phyloP scores from a whole-genome alignment of 1,140 invertebrate genomes.

The Drosophila melanica region DNA sequence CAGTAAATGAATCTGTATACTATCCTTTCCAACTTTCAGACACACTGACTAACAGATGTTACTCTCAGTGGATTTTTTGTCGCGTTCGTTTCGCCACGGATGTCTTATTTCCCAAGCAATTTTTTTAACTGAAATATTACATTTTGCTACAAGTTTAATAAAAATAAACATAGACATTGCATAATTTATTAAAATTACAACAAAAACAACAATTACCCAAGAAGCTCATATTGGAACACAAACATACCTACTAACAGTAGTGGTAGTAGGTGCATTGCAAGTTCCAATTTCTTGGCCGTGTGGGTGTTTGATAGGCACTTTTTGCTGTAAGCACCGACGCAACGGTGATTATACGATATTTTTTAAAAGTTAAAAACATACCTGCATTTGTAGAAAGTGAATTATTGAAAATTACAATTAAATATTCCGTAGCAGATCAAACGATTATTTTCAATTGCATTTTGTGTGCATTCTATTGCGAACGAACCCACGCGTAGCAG shows the following conservation, averaged over 20 bases:
- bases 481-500: conserved; percentile 32
- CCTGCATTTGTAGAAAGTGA: conserved; percentile 19
- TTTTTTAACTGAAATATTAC: conserved; percentile 17
- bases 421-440: conserved; percentile 4
- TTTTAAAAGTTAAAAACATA: conserved; percentile 29
- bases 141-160: conserved; percentile 22
- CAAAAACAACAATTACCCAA: conserved; percentile 1
- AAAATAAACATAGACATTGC: conserved; percentile 8
- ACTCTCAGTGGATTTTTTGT: conserved; percentile 59
- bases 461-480: conserved; percentile 42
- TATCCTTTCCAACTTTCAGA: not conserved
- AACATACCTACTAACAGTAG: conserved; percentile 34
- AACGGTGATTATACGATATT: conserved; percentile 22
- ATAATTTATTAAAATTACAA: conserved; percentile 1
- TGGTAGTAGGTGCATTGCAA: conserved; percentile 51
- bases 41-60: conserved; percentile 40
- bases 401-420: conserved; percentile 4
- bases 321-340: conserved; percentile 15
- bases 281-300: conserved; percentile 46
- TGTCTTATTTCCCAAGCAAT: conserved; percentile 23
- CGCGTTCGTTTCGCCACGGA: conserved; percentile 52
- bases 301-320: conserved; percentile 36
- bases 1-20: not conserved
- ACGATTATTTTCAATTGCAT: conserved; percentile 33
- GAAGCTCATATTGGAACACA: conserved; percentile 14